Evolutionary conservation across 1,140 invertebrate species (phyloP), one percentile per base, ranked within the genome.

Genomic region (Drosophila quadrilineata): DNA sequence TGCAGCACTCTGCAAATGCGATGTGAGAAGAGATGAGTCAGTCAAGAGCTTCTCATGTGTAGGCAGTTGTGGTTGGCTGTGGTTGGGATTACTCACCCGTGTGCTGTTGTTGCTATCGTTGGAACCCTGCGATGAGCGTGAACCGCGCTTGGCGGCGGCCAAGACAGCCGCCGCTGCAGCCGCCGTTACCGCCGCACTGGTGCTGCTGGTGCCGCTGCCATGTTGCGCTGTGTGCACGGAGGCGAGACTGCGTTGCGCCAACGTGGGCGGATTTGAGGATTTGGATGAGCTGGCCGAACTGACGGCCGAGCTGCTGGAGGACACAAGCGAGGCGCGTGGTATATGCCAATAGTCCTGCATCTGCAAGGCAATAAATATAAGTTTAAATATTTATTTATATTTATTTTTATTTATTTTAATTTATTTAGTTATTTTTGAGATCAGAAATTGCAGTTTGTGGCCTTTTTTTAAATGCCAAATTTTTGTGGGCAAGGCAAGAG

Each of bases 71-170:
- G 8, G 38, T 21, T 17, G 26, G 21, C 24, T 24, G 16, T 14
- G 46, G 8, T 6, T 33, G 1, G 3, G 29, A 45, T 65, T 62
- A 82, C 91, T 92, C 92, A 95, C 94, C 90, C 95, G 94, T 73
- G 94, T 95, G 89, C 95, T 94, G 76, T 93, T 93, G 89, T 94
- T 94, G 76, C 93, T 95, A 56, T 92, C 92, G 43, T 92, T 93
- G 26, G 94, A 95, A 71, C 94, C 94, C 90, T 94, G 94, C 67
- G 94, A 94, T 46, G 94, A 94, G 66, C 94, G 93, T 66, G 94
- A 94, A 71, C 93, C 92, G 80, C 93, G 91, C 68, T 89, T 88
- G 38, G 66, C 90, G 17, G 87, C 77, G 1, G 75, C 73, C 43
- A 86, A 38, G 1, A 79, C 71, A 1, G 79, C 85, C 1, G 88